These are phyloP conservation scores for Chirona hameri DNA, from an alignment of 2,888 invertebrate species.

Conservation along the genomic window DNA sequence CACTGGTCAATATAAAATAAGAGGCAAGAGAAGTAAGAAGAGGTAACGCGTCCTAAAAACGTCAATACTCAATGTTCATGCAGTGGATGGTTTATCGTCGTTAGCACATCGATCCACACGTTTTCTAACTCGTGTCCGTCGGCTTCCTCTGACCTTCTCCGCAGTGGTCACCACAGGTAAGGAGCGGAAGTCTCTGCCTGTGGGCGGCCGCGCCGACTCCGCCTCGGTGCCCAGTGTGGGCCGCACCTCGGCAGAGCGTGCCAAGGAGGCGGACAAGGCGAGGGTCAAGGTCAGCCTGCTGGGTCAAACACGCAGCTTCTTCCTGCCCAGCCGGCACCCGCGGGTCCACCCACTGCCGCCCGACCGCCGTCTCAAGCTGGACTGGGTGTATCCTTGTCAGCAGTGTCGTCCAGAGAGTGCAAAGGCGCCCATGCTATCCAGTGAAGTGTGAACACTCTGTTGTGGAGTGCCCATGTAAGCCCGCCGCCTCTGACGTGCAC, in stretches of 20 bases:
- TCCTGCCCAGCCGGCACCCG: conserved; percentile 79
- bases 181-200: background rate
- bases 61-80: too few species aligned
- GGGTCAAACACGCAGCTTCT: conserved; percentile 76
- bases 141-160: background rate
- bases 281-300: conserved; percentile 78
- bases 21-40: too few species aligned
- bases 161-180: background rate
- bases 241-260: background rate
- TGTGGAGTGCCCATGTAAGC: too few species aligned
- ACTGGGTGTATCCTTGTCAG: conserved; percentile 81
- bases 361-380: conserved; percentile 78
- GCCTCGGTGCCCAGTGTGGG: background rate
- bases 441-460: too few species aligned
- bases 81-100: too few species aligned
- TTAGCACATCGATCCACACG: too few species aligned
- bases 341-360: conserved; percentile 81
- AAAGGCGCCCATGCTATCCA: too few species aligned
- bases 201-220: background rate
- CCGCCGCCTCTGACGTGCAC: too few species aligned
- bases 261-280: conserved; percentile 33
- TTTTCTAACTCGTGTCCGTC: too few species aligned
- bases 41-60: too few species aligned
- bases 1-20: too few species aligned
- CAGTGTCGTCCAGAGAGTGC: too few species aligned